Evolutionary conservation across 2,113 vertebrate species (phyloP), one percentile per base, ranked within the genome.

Genomic region (Coreoperca whiteheadi): DNA sequence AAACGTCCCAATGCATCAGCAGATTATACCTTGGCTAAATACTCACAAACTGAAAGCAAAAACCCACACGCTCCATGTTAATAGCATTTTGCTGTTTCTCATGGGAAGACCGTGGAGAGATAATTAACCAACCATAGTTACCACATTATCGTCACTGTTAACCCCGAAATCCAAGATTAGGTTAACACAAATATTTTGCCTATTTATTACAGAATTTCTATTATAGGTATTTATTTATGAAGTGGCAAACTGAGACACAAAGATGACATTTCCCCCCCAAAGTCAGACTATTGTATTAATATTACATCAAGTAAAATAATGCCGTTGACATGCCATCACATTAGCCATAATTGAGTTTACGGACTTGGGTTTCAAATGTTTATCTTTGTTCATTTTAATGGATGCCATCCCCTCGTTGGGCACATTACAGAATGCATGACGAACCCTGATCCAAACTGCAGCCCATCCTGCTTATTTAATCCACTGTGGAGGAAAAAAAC

Each of bases 41-140:
- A 25, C 6, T 60, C 41, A 41, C 6, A 37, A 65, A 70, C 8
- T 11, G 1, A 50, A 50, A 41, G 50, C 6, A 37, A 71, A 79
- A 50, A 56, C 15, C 60, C 32, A 64, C 67, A 75, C n/a, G n/a
- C 18, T 77, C 48, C 34, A 37, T 37, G 28, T 69, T 68, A 69
- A 69, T 21, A 64, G 25, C 54, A 60, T 50, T 74, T 53, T 46
- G 53, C 39, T 15, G 59, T 41, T 81, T 74, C 41, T 41, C 20
- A 41, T 65, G n/a, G 28, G 34, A 60, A 67, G 14, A 46, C 25
- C 37, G 48, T 8, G 50, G 4, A 69, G 28, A n/a, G 20, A 77
- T 48, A 43, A 76, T 66, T 70, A 76, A 63, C 30, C 32, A 48
- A 43, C 39, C 63, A 32, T 46, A 61, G 53, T 53, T 71, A 60